Base-by-base conservation (phyloP, 2,113 vertebrate species). In the Tenebrosternarchus preto region DNA sequence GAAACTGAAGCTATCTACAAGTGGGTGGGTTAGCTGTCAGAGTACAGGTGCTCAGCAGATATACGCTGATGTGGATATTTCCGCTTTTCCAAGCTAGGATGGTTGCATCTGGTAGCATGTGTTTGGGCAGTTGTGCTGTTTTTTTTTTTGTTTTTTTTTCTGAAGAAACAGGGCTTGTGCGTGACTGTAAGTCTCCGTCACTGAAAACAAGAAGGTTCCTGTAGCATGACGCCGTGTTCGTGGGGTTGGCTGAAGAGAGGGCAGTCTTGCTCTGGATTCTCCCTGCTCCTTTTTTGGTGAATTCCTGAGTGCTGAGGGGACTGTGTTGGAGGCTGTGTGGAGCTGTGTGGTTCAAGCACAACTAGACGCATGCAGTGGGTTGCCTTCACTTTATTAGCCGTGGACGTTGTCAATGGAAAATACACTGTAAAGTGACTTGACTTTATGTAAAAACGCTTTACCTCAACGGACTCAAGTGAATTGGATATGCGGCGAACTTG, bases 211-310 rank as follows among this genome's bases (percentile, higher is more conserved):
- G 27, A 72, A 29, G 69, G 73, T 55, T 80, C 29, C 29, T 53
- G 8, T 53, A 66, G 36, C 53, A 73, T 66, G 60, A 73, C 33
- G 50, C 22, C 8, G 33, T 56, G 59, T 70, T 24, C 46, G 67
- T 72, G 25, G 59, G 63, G 72, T 72, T 57, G 53, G 20, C 46
- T 64, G 20, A 71, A 73, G 57, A 39, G n/a, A 64, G 70, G 60
- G 60, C 59, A 66, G 61, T 2, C 4, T 73, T 73, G 16, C 31
- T 39, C 39, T 80, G 70, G 60, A 85, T 80, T 29, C 50, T 57
- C 64, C 71, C 53, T 69, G 69, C 71, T 80, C 89, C 90, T 87
- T 92, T 86, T 92, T 92, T 92, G 91, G 90, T 78, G 71, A 91
- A 91, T 90, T 91, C 86, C 78, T 87, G 43, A 6, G 6, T 77